Base-by-base conservation (phyloP, 2,888 invertebrate species). In the Drosophila buzzatii region DNA sequence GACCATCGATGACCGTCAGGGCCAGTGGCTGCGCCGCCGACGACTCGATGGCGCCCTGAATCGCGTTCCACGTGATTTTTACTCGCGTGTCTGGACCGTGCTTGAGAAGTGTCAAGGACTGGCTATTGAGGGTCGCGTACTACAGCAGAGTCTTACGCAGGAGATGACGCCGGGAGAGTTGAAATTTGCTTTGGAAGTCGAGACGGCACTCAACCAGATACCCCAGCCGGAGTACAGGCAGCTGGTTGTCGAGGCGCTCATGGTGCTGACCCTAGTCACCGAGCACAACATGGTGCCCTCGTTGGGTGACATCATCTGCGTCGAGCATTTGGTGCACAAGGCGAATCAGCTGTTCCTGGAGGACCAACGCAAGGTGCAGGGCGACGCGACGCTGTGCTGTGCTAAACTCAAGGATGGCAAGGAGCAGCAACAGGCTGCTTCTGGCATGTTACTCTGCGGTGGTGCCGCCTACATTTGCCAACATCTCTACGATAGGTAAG, bases 121-220 rank as follows among this genome's bases (percentile, higher is more conserved):
- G 61, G 96, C 97, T 10, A 98, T 99, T 76, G 98, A 98, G 92
- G 98, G 97, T 1, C 96, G 97, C 92, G 95, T 98, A 33, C 94
- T 99, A 27, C 97, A 97, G 62, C 98, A 98, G 90, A 97, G 97
- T 93, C 94, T 99, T 59, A 99, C 99, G 0, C 98, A 98, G 94
- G 99, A 99, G 95, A 99, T 99, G 99, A 99, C 99, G 1, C 96
- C 99, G 0, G 99, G 99, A 47, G 99, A 99, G 94, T 93, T 99
- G 85, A 99, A 99, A 94, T 99, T 99, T 93, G 99, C 99, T 0
- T 94, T 99, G 18, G 98, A 98, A 63, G 99, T 99, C 0, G 99
- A 99, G 93, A 97, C 98, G 2, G 99, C 99, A 3, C 94, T 99
- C 58, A 99, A 99, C 92, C 96, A 97, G 58, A 99, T 99, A 87